Base-by-base conservation (phyloP, 2,888 invertebrate genomes). In the Rhabditophanes sp. region DNA sequence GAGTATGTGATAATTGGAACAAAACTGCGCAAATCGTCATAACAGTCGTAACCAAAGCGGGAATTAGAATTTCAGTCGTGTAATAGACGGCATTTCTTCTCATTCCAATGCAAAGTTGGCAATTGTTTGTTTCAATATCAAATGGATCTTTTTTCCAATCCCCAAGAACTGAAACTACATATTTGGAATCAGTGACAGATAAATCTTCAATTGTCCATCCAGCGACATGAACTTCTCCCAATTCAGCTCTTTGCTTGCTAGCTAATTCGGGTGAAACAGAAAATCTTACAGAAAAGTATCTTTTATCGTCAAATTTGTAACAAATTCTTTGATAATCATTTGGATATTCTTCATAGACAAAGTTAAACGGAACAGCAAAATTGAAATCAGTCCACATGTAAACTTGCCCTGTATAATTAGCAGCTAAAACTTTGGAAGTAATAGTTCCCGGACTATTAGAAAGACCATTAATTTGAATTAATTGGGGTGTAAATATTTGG, bases 361-460 rank as follows among this genome's bases (percentile, higher is more conserved):
- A 61, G 36, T 50, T 35, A 40, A 57, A 64, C 9, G 59, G 50
- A 19, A 54, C 56, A 8, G 48, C 51, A 46, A 64, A 55, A 5
- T 48, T 46, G 44, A 63, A 64, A 36, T 64, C 64, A 2, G 51
- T 43, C 46, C 43, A 46, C 48, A 54, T 42, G 33, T 44, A 46
- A 8, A 52, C 49, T 39, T 64, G 61, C 27, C 64, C 64, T 7
- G 64, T 64, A 41, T 64, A 64, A 35, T 64, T 64, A 15, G 64
- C 63, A 4, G 64, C 64, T 28, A 64, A 41, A n/a, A 64, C 56
- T 31, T 59, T 64, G 24, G 56, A 50, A 5, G 50, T 52, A 20
- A 64, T 51, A 9, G 39, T 41, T 28, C 58, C 57, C 8, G 59
- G 52, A 8, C 54, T 53, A 36, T 25, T 33, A 39, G 19, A n/a